These are phyloP conservation scores for Tryphoninae sp. DNA, from an alignment of 2,888 invertebrate genomes.

Conservation along the genomic window DNA sequence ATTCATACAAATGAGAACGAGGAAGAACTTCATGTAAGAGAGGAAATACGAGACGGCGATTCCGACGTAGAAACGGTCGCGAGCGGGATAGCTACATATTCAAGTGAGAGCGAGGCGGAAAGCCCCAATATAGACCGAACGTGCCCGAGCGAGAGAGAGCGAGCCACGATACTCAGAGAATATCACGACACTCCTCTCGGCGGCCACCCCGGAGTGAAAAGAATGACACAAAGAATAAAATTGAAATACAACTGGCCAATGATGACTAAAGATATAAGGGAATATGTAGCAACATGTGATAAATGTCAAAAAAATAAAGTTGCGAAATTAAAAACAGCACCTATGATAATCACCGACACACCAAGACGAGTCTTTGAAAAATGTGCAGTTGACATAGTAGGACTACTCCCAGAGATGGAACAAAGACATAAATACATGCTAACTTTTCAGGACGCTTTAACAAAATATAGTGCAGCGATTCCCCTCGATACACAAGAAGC, in stretches of 20 bases:
- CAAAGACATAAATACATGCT: constrained; percentile 54
- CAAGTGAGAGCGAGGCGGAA: background rate
- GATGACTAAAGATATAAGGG: constrained; percentile 41
- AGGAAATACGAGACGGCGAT: background rate
- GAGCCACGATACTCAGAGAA: constrained; percentile 35
- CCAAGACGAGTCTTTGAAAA: constrained; percentile 57
- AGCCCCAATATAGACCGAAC: background rate
- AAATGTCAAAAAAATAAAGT: constrained; percentile 51
- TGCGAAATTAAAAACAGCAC: constrained; percentile 38
- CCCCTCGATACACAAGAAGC: constrained; percentile 58
- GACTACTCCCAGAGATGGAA: constrained; percentile 56
- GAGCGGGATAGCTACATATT: background rate
- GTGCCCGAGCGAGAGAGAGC: constrained; percentile 2
- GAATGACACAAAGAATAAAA: constrained; percentile 60
- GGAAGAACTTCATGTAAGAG: background rate
- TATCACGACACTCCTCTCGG: constrained; percentile 47
- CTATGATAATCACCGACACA: constrained; percentile 58
- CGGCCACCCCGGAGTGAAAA: constrained; percentile 56
- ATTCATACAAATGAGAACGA: constrained; percentile 23
- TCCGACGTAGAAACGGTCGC: background rate
- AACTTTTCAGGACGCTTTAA: constrained; percentile 3
- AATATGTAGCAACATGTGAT: constrained; percentile 41
- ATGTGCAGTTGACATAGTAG: constrained; percentile 64
- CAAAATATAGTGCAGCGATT: constrained; percentile 44
- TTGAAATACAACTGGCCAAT: constrained; percentile 65